A percentile compares a stretch with the other conserved stretches of the same genome.
phyloP scores from a whole-genome alignment of 2,113 vertebrate species.

The Scartelaos histophorus region DNA sequence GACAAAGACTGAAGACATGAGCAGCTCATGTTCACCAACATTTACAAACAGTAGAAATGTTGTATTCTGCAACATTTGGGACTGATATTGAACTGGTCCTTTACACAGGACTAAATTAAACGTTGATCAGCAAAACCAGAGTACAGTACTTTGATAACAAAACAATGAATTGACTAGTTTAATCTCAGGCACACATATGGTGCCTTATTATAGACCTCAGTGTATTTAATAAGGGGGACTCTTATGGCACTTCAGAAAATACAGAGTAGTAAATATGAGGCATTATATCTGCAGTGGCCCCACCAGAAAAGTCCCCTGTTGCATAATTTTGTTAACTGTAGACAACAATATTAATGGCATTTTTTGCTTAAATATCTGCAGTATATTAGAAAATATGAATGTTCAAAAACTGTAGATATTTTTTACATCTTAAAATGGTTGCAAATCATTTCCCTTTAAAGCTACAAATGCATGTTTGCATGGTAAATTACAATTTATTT shows the following conservation, averaged over 20 bases:
- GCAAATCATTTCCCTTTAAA: conserved; percentile 28
- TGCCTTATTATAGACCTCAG: conserved; percentile 41
- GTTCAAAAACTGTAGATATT: conserved; percentile 37
- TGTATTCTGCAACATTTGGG: conserved; percentile 32
- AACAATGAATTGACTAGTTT: conserved; percentile 36
- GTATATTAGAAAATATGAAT: conserved; percentile 61
- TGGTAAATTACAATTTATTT: conserved; percentile 2
- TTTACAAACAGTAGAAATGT: conserved; percentile 16
- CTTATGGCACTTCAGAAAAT: conserved; percentile 57
- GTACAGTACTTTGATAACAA: conserved; percentile 70
- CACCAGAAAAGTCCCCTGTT: conserved; percentile 10
- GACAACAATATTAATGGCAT: conserved; percentile 53
- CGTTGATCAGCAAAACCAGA: conserved; percentile 25
- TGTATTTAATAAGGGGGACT: conserved; percentile 50
- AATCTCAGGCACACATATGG: conserved; percentile 66
- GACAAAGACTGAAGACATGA: conserved; percentile 12
- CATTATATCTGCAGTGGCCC: conserved; percentile 18
- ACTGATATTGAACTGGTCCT: conserved; percentile 44
- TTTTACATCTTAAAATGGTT: conserved; percentile 22
- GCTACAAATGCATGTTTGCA: conserved; percentile 28
- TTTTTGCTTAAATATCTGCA: conserved; percentile 43
- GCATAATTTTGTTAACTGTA: conserved; percentile 6
- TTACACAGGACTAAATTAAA: conserved; percentile 39
- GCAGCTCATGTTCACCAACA: conserved; percentile 26
- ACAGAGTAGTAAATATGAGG: conserved; percentile 2